Evolutionary conservation across 2,797 vertebrate genomes (phyloP), one percentile per base, ranked within the genome.

Genomic region (Tenualosa ilisha): DNA sequence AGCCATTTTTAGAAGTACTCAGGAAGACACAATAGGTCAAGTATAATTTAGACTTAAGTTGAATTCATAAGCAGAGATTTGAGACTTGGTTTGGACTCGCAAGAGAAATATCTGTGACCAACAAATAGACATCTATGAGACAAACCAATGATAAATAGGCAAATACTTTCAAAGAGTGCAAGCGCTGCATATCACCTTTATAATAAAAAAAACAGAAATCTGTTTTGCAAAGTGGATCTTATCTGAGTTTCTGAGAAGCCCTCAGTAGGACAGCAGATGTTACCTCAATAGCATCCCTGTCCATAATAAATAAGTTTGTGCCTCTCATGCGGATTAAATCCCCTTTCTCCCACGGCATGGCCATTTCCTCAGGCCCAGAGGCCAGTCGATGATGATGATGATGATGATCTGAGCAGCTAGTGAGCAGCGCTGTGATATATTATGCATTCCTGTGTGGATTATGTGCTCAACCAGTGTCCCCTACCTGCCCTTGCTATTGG

Each of bases 401-500:
- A 6, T 72, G 68, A 79, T 43, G 72, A 79, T 79, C 72, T 43
- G 72, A 43, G 40, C 17, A 31, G 72, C 43, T 9, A 46, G 65
- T 20, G 65, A 65, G 8, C 6, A 13, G n/a, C 15, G 65, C 26
- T 6, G 40, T 79, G 72, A 86, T 91, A 89, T 89, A 92, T 93
- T 92, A 92, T 91, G 86, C 90, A 90, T 92, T 91, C 91, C 89
- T 91, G 89, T 83, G 86, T 88, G 89, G 91, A 93, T 93, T 92
- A 92, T 91, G 90, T 86, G 88, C 91, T 93, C 89, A 92, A 92
- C 91, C 91, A 91, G 91, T 91, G 93, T 94, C 94, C 94, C 92
- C 93, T 94, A 91, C 88, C 87, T 91, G 94, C 92, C 95, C 95
- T 96, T 95, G 94, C 94, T 94, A 93, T 94, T 93, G 90, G 92